Evolutionary conservation across 1,140 invertebrate species (phyloP), one percentile per base, ranked within the genome.

Genomic region (Pseudomyrmex cubaensis): DNA sequence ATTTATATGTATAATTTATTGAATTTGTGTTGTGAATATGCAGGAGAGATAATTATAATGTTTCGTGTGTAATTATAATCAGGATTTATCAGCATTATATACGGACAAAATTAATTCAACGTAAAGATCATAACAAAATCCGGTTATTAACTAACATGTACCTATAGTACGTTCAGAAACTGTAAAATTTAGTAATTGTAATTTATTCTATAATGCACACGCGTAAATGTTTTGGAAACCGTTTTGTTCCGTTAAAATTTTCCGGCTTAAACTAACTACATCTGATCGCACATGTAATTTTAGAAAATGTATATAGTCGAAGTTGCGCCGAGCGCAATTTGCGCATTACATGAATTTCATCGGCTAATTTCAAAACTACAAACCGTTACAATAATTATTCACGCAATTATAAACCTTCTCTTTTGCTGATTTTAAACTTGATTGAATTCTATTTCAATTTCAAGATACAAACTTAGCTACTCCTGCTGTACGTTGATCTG

Each of bases 361-460:
- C 54, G 54, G n/a, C 46, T 80, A 70, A 80, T 80, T 70, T 61
- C 54, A 3, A 70, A 48, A 59, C 56, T 35, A 35, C 35, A 7
- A 35, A 35, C 35, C 20, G 64, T 46, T 35, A 20, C 76, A 70
- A 61, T 48, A 44, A 80, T 69, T 78, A 78, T 70, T 3, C 20
- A 35, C 35, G 35, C 44, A 44, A 78, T 80, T 80, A 72, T 80
- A 72, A 80, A 80, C 66, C 72, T 80, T 80, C 70, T 50, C 54
- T 78, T 69, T 50, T 48, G 56, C 48, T 54, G 66, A 72, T 35
- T 22, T 9, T 10, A 5, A 48, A 7, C 9, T 35, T 54, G 15
- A 69, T 78, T 9, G 9, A 54, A 2, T 50, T 59, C 52, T 22
- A 9, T 70, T 70, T 59, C 52, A 46, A 70, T 78, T 80, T 22